These are phyloP conservation scores for Calameuta filiformis DNA, from an alignment of 2,888 invertebrate species.

Conservation along the genomic window DNA sequence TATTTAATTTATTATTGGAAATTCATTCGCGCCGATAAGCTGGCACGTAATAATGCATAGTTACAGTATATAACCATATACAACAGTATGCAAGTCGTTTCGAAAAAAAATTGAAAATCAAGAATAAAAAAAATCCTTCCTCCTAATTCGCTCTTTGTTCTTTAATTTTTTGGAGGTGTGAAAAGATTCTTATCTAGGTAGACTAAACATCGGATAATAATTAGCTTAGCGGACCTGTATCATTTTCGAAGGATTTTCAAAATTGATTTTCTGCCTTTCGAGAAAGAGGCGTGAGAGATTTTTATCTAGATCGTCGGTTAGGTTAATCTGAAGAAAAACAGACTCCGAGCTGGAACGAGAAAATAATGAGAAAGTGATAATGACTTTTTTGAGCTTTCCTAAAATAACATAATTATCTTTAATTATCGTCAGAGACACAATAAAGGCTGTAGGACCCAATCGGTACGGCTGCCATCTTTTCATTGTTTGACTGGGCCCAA, in stretches of 20 bases:
- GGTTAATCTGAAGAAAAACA: conserved; percentile 19
- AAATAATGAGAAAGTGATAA: conserved; percentile 11
- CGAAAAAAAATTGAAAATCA: not conserved
- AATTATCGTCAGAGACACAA: not conserved
- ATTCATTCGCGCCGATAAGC: not conserved
- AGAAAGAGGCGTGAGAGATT: conserved; percentile 10
- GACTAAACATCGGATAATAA: not conserved
- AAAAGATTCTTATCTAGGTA: not conserved
- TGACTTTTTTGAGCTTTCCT: conserved; percentile 16
- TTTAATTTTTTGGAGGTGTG: not conserved
- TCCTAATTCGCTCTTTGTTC: not conserved
- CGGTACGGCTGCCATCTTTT: not conserved
- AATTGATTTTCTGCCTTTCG: not conserved
- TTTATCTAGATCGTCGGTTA: conserved; percentile 19
- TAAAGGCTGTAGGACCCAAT: not conserved
- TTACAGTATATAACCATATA: not conserved
- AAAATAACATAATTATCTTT: conserved; percentile 15
- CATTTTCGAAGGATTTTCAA: not conserved
- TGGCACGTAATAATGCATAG: not conserved
- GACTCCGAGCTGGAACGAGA: not conserved
- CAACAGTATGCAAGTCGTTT: not conserved
- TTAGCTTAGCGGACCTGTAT: not conserved
- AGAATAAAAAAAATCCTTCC: not conserved
- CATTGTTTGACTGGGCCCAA: not conserved
- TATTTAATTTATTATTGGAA: not conserved